These are phyloP conservation scores for Aphidius ervi DNA, from an alignment of 1,140 invertebrate species.

Conservation along the genomic window DNA sequence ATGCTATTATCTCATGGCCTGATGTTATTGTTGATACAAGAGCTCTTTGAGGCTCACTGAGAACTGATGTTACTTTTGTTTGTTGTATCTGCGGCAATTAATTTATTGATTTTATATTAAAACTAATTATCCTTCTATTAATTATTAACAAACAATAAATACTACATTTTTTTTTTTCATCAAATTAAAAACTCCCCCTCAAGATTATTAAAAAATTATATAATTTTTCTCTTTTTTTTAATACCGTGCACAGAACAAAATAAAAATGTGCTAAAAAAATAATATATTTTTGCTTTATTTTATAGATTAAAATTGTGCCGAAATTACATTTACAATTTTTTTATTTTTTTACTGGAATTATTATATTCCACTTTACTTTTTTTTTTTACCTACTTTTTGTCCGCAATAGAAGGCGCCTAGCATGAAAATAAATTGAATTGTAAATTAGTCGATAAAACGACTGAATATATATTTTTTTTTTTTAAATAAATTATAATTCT, in stretches of 20 bases:
- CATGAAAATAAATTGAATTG: conserved; percentile 51
- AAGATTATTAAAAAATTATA: too few relatives aligned
- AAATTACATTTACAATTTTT: too few relatives aligned
- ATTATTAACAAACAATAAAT: too few relatives aligned
- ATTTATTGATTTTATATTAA: conserved; percentile 22
- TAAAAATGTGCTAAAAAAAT: too few relatives aligned
- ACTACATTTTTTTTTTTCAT: not conserved
- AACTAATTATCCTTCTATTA: conserved; percentile 1
- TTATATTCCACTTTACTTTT: conserved; percentile 23
- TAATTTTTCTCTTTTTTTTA: not conserved
- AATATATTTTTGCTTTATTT: conserved; percentile 1
- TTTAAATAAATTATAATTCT: not conserved
- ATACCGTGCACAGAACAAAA: too few relatives aligned
- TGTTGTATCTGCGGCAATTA: conserved; percentile 67
- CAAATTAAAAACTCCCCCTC: not conserved
- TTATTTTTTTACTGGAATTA: too few relatives aligned
- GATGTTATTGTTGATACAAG: conserved; percentile 84
- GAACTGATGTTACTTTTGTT: conserved; percentile 76
- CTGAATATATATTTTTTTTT: conserved; percentile 1
- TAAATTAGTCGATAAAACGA: conserved; percentile 37
- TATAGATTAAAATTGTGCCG: not conserved
- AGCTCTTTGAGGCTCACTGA: conserved; percentile 87
- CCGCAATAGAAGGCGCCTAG: conserved; percentile 53
- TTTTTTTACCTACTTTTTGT: conserved; percentile 54
- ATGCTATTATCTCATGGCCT: conserved; percentile 79